Evolutionary conservation across 2,888 invertebrate species (phyloP).

Genomic region (Nipponacmea schrenckii): DNA sequence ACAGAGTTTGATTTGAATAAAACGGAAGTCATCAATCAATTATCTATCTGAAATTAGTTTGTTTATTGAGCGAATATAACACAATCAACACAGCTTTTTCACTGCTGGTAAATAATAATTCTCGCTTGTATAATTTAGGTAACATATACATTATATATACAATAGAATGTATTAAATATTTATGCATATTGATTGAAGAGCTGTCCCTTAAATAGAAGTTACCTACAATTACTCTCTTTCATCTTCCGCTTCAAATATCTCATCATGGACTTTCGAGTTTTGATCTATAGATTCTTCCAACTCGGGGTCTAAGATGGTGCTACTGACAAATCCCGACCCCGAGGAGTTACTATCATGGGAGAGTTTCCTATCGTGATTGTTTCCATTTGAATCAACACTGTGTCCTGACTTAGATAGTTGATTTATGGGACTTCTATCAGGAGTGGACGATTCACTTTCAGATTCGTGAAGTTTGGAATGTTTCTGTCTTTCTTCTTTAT

Average conservation of each 20-base stretch:
- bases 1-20: too few relatives aligned
- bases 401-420: background rate
- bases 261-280: constrained; percentile 7
- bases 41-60: too few relatives aligned
- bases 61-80: too few relatives aligned
- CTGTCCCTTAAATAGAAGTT: too few relatives aligned
- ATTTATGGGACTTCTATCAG: background rate
- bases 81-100: too few relatives aligned
- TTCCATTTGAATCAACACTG: background rate
- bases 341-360: background rate
- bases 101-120: too few relatives aligned
- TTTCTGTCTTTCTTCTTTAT: constrained; percentile 22
- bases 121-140: too few relatives aligned
- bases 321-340: constrained; percentile 7
- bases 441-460: background rate
- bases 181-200: too few relatives aligned
- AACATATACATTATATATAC: too few relatives aligned
- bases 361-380: background rate
- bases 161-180: too few relatives aligned
- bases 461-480: constrained; percentile 1
- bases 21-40: too few relatives aligned
- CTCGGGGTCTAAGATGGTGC: constrained; percentile 21
- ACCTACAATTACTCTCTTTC: background rate
- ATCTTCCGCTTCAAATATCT: constrained; percentile 1
- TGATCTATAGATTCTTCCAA: constrained; percentile 10